These are phyloP conservation scores for Neuroterus valhalla DNA, from an alignment of 1,140 invertebrate genomes.

Conservation along the genomic window DNA sequence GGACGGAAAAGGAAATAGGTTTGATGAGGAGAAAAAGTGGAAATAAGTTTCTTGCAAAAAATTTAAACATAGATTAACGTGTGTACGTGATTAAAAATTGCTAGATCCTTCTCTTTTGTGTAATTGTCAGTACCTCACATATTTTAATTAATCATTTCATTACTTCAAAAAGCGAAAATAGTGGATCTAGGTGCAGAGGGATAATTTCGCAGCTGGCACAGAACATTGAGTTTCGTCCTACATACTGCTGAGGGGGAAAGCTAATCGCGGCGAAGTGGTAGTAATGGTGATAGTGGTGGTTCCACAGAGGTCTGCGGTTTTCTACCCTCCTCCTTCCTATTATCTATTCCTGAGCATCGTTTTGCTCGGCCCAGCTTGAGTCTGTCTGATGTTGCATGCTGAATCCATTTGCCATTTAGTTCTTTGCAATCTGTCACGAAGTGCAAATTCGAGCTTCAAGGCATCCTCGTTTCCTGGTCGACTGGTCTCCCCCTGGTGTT, in stretches of 20 bases:
- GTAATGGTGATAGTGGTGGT: constrained; percentile 34
- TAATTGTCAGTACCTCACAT: not conserved
- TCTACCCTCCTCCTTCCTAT: not conserved
- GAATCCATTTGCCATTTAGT: not conserved
- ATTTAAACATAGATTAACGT: too few species aligned
- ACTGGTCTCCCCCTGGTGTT: not conserved
- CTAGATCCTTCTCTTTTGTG: constrained; percentile 1
- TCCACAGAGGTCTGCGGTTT: constrained; percentile 33
- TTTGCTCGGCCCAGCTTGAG: not conserved
- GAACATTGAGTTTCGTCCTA: constrained; percentile 5
- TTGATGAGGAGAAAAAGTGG: too few species aligned
- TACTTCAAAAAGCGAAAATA: not conserved
- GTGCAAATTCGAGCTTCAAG: not conserved
- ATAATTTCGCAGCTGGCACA: constrained; percentile 1
- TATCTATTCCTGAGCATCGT: constrained; percentile 11
- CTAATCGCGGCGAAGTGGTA: constrained; percentile 35
- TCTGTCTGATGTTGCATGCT: not conserved
- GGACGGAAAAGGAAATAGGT: too few species aligned
- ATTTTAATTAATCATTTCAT: not conserved
- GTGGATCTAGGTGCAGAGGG: not conserved
- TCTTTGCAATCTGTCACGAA: not conserved
- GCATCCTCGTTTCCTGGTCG: not conserved
- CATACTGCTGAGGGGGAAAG: constrained; percentile 5
- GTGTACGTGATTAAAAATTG: too few species aligned
- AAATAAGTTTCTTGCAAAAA: too few species aligned